Evolutionary conservation across 2,888 invertebrate species (phyloP).

Genomic region (Lasioglossum morio): DNA sequence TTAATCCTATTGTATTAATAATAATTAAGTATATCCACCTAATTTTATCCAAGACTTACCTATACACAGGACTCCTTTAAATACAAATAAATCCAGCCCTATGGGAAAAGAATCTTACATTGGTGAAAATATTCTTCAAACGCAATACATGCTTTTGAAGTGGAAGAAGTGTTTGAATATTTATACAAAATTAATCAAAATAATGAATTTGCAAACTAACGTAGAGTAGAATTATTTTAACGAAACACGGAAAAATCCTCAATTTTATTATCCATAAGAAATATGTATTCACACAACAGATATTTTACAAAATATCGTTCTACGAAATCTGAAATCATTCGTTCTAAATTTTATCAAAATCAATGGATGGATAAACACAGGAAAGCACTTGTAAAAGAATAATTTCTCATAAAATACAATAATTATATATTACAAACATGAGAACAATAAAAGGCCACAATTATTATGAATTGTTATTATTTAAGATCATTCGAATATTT

Average conservation of each 20-base stretch:
- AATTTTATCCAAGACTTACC: neutral
- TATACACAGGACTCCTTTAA: neutral
- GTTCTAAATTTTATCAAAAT: neutral
- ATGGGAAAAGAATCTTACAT: neutral
- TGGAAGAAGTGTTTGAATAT: neutral
- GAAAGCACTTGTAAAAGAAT: neutral
- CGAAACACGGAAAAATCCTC: neutral
- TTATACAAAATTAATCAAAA: neutral
- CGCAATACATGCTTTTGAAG: neutral
- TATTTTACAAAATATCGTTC: neutral
- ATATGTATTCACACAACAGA: neutral
- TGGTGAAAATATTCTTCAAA: neutral
- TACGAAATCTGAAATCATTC: neutral
- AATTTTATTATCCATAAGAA: neutral
- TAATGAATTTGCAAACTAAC: neutral
- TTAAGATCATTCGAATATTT: neutral
- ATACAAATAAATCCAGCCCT: neutral
- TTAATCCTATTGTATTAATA: neutral
- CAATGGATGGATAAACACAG: neutral
- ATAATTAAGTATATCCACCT: neutral
- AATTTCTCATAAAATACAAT: slow-evolving; percentile 1
- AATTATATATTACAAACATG: slow-evolving; percentile 1
- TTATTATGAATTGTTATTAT: slow-evolving; percentile 4
- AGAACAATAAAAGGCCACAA: neutral
- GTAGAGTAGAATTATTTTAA: neutral